Base-by-base conservation (phyloP, 2,888 invertebrate species). In the Rhagium mordax region DNA sequence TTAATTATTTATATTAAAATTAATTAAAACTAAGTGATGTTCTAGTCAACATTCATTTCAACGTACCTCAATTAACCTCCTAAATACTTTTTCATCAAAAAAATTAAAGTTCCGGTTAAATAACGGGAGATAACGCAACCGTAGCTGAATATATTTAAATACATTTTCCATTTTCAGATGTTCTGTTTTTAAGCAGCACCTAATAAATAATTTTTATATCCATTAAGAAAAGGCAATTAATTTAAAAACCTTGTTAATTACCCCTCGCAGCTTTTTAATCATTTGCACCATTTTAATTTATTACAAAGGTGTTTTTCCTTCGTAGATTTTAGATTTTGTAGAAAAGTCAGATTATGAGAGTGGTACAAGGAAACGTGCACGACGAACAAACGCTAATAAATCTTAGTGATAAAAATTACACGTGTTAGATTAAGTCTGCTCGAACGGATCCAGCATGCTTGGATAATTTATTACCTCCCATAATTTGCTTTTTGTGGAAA, bases 401-500 rank as follows among this genome's bases (percentile, higher is more conserved):
- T 80, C 78, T 71, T 66, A 55, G 70, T 61, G 75, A 78, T 74
- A 74, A 79, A 80, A 81, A 81, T 79, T 80, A 81, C 83, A 83
- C 83, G 84, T 83, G 83, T 81, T 80, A 73, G 74, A 83, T 84
- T 84, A 83, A 75, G 76, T 79, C 61, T 81, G 74, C 76, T 55
- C 75, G 81, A 82, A 51, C 70, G 77, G 74, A 79, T 82, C 79
- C 75, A 76, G 76, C 78, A 82, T 80, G 81, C 78, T 72, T 71
- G 74, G 73, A 73, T 79, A 80, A 84, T 84, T 84, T 83, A 84
- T 81, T 75, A 79, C 82, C 80, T 79, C 76, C n/a, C 65, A 81
- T 85, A 85, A 85, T 85, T 81, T 82, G 85, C 82, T 85, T 85
- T 85, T 85, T 85, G 85, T 85, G 85, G 85, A 84, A 81, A 83